Evolutionary conservation across 1,140 invertebrate species (phyloP).

Genomic region (Sinella curviseta): DNA sequence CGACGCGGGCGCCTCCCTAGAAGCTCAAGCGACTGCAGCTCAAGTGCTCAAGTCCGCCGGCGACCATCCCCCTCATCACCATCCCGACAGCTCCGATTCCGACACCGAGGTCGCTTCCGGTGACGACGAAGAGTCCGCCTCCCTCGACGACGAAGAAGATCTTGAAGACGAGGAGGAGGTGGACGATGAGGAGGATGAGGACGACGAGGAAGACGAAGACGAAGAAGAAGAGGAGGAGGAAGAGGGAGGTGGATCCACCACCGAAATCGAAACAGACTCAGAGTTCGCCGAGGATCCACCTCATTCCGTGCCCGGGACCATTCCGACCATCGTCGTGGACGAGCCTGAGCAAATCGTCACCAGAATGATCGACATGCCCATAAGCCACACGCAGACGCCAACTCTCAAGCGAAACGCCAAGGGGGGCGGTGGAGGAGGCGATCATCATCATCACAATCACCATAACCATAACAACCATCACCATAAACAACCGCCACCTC

Average conservation of each 20-base stretch:
- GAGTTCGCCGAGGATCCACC: conserved; percentile 76
- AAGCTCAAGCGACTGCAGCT: too few species aligned
- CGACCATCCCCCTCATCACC: too few species aligned
- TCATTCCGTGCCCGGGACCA: conserved; percentile 50
- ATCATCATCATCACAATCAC: conserved; percentile 25
- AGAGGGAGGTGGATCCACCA: conserved; percentile 76
- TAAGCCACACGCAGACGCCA: conserved; percentile 37
- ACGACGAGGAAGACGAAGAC: conserved; percentile 47
- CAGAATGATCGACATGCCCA: conserved; percentile 32
- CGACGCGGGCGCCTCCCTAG: too few species aligned
- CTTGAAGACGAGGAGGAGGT: conserved; percentile 52
- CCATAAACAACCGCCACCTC: background rate
- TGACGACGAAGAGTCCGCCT: conserved; percentile 47
- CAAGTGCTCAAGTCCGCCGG: too few species aligned
- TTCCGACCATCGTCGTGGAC: conserved; percentile 56
- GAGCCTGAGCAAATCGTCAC: conserved; percentile 50
- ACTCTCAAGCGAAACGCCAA: background rate
- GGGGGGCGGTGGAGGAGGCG: background rate
- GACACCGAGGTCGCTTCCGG: conserved; percentile 48
- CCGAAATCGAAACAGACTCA: conserved; percentile 86
- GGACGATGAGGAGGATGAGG: conserved; percentile 51
- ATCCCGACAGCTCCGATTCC: too few species aligned
- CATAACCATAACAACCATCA: conserved; percentile 7
- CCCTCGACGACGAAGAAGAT: conserved; percentile 52
- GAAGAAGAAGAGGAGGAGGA: conserved; percentile 61